Evolutionary conservation across 2,888 invertebrate genomes (phyloP), one percentile per base, ranked within the genome.

Genomic region (Trichogramma evanescens): DNA sequence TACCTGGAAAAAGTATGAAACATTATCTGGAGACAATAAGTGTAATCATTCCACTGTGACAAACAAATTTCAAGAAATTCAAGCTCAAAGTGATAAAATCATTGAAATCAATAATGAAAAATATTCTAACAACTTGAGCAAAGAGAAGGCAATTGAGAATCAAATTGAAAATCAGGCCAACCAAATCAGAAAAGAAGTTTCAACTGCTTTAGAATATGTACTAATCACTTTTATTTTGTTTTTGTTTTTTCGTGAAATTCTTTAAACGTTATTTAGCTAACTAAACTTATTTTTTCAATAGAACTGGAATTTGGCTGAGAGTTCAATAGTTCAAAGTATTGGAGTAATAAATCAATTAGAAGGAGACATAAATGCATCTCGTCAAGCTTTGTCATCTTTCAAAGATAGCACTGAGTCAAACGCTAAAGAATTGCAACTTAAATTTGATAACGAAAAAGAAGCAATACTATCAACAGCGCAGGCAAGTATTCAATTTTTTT

Each of bases 121-220:
- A 53, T 68, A 50, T 45, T 54, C 65, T 5, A 62, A 62, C 5
- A 67, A 63, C 56, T 8, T 66, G 2, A 46, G 67, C 5, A 62
- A 65, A 54, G 66, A 66, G 46, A 65, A 65, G 10, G 13, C 26
- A 51, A 64, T 73, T 26, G 67, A 69, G 51, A 64, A 69, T n/a
- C 64, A 68, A 54, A 56, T 72, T 56, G 64, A 69, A 54, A 61
- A 59, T 9, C 59, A 69, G 38, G 60, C 72, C 39, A 58, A 65
- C 38, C 58, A 45, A 8, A 68, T 74, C 10, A 68, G 67, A 54
- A 65, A 58, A 9, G 65, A 71, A 43, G 53, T 73, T 57, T 59
- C 63, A 43, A 54, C 63, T 49, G 61, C 65, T 42, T 62, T 72
- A 56, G 65, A 72, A 60, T 59, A 72, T 67, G 75, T 76, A 67